Base-by-base conservation (phyloP, 53 echinoderm and acorn worm genomes). In the Henricia sp. region DNA sequence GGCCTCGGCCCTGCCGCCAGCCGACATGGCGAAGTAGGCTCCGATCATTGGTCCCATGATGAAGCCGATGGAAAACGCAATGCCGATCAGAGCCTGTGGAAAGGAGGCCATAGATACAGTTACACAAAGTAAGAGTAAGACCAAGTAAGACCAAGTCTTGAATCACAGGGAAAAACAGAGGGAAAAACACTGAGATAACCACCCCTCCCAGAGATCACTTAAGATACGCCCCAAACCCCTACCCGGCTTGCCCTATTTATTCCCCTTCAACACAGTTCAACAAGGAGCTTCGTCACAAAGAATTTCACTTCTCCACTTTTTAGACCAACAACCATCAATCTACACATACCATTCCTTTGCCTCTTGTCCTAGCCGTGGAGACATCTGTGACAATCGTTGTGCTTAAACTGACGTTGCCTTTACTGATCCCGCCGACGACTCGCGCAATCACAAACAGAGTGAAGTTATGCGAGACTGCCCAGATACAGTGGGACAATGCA, bases 341-440 rank as follows among this genome's bases (percentile, higher is more conserved):
- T 63, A 21, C 21, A 66, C 91, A 74, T 83, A 97, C 99, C 99
- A 97, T 97, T 77, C 99, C 99, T 66, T 90, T 97, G 17, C 99
- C 99, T 51, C 99, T 86, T 20, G 88, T 97, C 60, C 88, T 94
- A 1, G 85, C 82, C 0, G 94, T 88, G 1, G 99, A 97, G 4
- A 94, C 87, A 87, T 97, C 99, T 0, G 99, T 97, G 37, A 97
- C 87, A n/a, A 97, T 94, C 4, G 99, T 94, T 9, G 99, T 97
- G 59, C 99, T 92, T 9, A 97, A 82, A 67, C 99, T 97, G 86
- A 97, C 92, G 30, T 97, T 97, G 28, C 99, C 94, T 43, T 97
- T 97, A 66, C 92, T 92, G 65, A 97, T 92, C 0, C 97, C 97
- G 30, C 97, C 97, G 10, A 94, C 80, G 42, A 97, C 83, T 24